Percentiles rank a stretch among this genome's conserved stretches.
These are phyloP conservation scores for Leguminivora glycinivorella DNA, from an alignment of 1,140 invertebrate genomes.

Conservation along the genomic window DNA sequence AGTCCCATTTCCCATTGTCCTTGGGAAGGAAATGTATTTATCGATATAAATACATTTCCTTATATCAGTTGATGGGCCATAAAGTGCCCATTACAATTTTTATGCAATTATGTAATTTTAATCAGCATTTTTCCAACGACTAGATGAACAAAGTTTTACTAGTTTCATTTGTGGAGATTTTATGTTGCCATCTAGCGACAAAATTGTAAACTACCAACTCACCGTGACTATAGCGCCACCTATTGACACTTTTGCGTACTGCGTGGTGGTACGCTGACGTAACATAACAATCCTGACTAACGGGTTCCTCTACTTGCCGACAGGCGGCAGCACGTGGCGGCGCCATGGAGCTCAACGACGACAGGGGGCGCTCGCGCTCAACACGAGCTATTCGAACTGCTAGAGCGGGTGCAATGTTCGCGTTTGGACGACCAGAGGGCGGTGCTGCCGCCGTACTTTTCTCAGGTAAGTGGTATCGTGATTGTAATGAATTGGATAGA, in stretches of 20 bases:
- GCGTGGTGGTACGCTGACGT: neutral
- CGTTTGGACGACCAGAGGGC: slow-evolving; percentile 96
- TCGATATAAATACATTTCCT: too few species aligned
- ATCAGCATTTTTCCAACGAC: too few species aligned
- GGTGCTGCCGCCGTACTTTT: slow-evolving; percentile 92
- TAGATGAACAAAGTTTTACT: too few species aligned
- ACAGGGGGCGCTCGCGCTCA: slow-evolving; percentile 81
- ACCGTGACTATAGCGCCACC: slow-evolving; percentile 42
- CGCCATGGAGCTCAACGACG: slow-evolving; percentile 74
- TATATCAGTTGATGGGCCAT: too few species aligned
- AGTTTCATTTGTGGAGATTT: too few species aligned
- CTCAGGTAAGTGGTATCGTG: slow-evolving; percentile 83
- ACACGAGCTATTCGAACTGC: slow-evolving; percentile 92
- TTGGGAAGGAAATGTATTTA: too few species aligned
- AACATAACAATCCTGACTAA: slow-evolving; percentile 24
- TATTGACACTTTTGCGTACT: slow-evolving; percentile 27
- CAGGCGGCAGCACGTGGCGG: slow-evolving; percentile 78
- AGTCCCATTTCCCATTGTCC: too few species aligned
- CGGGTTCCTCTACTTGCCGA: slow-evolving; percentile 45
- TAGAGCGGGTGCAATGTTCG: slow-evolving; percentile 94
- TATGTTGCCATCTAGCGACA: slow-evolving; percentile 1
- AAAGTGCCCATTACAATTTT: too few species aligned
- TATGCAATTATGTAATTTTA: too few species aligned
- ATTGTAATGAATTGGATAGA: neutral
- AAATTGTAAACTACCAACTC: neutral